Conservation (phyloP, 1,140 invertebrate genomes). For the Tigriopus japonicus region DNA sequence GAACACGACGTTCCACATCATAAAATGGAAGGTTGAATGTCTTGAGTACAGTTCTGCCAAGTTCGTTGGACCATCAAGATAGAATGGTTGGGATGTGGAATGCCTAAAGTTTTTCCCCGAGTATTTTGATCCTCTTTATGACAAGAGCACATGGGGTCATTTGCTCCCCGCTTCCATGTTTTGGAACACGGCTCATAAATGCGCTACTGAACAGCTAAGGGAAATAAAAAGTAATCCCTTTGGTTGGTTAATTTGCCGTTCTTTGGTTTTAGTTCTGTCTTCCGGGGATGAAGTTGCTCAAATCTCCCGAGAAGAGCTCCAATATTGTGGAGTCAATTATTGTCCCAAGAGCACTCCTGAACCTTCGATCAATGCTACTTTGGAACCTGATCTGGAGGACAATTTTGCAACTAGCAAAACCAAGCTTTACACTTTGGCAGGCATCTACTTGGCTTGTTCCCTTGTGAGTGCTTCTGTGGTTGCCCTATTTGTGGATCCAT, state of each 20-base stretch:
- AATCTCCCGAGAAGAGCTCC: no score
- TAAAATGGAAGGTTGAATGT: no score
- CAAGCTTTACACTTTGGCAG: constrained; percentile 66
- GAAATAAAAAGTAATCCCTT: no score
- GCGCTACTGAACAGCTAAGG: no score
- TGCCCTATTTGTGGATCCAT: constrained; percentile 64
- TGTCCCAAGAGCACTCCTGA: constrained; percentile 25
- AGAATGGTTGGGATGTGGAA: no score
- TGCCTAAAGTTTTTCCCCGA: no score
- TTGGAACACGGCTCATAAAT: neutral
- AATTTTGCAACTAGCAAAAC: constrained; percentile 37
- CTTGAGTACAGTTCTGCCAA: no score
- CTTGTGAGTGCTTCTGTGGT: constrained; percentile 64
- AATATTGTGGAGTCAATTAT: constrained; percentile 56
- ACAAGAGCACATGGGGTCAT: no score
- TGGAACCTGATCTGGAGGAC: neutral
- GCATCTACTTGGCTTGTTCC: constrained; percentile 71
- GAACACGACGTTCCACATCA: no score
- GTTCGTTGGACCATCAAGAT: no score
- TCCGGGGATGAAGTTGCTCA: neutral
- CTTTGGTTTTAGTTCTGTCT: neutral
- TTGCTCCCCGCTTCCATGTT: no score
- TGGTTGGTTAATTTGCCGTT: neutral
- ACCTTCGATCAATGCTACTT: constrained; percentile 15
- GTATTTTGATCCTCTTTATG: no score